A percentile compares a stretch with the other conserved stretches of the same genome.
Evolutionary conservation across 2,888 invertebrate species (phyloP).

Genomic region (Nephrocerus scutellatus): DNA sequence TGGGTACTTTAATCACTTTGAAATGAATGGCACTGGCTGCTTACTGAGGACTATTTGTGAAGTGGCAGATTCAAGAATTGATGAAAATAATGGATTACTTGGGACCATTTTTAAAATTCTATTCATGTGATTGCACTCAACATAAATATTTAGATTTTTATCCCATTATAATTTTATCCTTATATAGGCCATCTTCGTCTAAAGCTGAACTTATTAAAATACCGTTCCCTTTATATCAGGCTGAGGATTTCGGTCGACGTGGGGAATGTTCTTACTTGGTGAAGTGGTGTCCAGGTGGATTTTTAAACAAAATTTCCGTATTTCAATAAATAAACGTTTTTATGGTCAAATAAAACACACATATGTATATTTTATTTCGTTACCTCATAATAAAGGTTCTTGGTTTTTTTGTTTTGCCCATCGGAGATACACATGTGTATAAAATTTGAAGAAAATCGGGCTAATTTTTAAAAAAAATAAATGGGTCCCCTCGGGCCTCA

Average conservation of each 20-base stretch:
- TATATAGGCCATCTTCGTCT: constrained; percentile 29
- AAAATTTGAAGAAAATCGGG: too few relatives aligned
- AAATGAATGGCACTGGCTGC: constrained; percentile 52
- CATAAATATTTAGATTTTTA: background rate
- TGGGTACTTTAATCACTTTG: constrained; percentile 36
- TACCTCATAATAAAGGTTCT: too few relatives aligned
- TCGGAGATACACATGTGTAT: too few relatives aligned
- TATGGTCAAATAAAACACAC: too few relatives aligned
- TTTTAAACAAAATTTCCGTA: constrained; percentile 38
- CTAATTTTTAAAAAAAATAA: too few relatives aligned
- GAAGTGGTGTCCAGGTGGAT: constrained; percentile 32
- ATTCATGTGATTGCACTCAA: constrained; percentile 55
- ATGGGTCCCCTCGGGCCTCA: too few relatives aligned
- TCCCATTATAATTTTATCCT: too few relatives aligned
- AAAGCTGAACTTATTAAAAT: constrained; percentile 27
- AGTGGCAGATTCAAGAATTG: constrained; percentile 47
- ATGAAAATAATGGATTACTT: constrained; percentile 55
- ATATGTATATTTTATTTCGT: too few relatives aligned
- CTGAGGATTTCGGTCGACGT: constrained; percentile 13
- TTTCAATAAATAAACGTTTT: constrained; percentile 27
- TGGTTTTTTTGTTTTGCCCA: too few relatives aligned
- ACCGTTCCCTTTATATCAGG: background rate
- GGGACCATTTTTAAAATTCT: constrained; percentile 61
- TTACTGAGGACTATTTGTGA: constrained; percentile 63
- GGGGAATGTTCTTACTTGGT: constrained; percentile 31